A percentile compares a stretch with the other conserved stretches of the same genome.
Conservation (phyloP, 2,888 invertebrate species). For the Monoplex corrugatus region DNA sequence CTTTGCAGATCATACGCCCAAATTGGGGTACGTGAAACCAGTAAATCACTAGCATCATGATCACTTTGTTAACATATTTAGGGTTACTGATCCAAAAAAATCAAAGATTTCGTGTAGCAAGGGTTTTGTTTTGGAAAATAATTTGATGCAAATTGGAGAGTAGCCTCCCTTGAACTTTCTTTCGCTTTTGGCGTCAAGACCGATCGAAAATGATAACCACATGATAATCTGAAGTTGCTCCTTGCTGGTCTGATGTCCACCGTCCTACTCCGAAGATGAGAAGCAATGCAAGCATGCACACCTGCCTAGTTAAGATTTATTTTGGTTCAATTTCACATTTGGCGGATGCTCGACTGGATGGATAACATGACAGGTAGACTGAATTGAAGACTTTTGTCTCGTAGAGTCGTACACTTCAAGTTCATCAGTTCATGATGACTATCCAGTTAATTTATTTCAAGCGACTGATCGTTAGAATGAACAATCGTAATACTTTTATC, state of each 20-base stretch:
- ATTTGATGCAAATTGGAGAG: neutral
- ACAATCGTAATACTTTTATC: neutral
- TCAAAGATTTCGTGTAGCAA: neutral
- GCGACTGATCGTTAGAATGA: no score
- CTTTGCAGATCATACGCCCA: constrained; percentile 32
- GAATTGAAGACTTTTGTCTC: no score
- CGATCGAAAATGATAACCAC: neutral
- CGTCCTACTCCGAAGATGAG: no score
- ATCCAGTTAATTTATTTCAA: no score
- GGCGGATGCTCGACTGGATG: no score
- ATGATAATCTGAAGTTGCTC: neutral
- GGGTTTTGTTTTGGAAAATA: neutral
- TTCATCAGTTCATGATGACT: no score
- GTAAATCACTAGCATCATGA: constrained; percentile 47
- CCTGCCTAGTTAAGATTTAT: no score
- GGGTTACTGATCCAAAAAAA: no score
- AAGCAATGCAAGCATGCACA: no score
- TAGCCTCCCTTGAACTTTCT: neutral
- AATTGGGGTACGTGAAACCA: constrained; percentile 9
- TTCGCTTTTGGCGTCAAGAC: neutral
- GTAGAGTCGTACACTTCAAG: no score
- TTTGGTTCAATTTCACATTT: no score
- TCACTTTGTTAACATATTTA: neutral
- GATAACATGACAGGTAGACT: no score
- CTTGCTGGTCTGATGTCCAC: neutral